Percentiles rank a stretch among this genome's conserved stretches.
phyloP scores from a whole-genome alignment of 1,140 invertebrate species.

The Saccostrea glomerata region DNA sequence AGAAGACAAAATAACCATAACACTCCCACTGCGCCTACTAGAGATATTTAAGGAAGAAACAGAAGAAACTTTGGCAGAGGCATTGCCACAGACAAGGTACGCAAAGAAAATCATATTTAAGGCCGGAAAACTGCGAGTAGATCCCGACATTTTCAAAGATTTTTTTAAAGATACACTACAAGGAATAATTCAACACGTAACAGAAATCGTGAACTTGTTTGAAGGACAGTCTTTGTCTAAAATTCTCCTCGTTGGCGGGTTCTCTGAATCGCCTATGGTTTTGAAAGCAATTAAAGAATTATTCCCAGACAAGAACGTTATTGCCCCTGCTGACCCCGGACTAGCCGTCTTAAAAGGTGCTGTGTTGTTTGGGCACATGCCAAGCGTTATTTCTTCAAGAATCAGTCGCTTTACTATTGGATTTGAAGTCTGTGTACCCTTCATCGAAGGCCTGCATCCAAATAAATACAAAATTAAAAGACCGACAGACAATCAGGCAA shows the following conservation, averaged over 20 bases:
- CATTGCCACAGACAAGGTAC: slow-evolving; percentile 43
- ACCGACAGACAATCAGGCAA: neutral
- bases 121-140: slow-evolving; percentile 48
- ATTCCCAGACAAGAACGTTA: slow-evolving; percentile 46
- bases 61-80: slow-evolving; percentile 12
- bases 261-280: slow-evolving; percentile 56
- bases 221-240: neutral
- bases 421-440: too few relatives aligned
- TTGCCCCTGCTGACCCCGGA: slow-evolving; percentile 48
- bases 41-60: slow-evolving; percentile 28
- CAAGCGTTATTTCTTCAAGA: neutral
- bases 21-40: slow-evolving; percentile 35
- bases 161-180: slow-evolving; percentile 48
- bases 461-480: too few relatives aligned
- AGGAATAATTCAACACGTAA: slow-evolving; percentile 44
- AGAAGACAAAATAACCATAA: slow-evolving; percentile 35
- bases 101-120: neutral
- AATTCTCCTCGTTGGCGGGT: slow-evolving; percentile 56
- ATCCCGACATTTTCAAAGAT: slow-evolving; percentile 44
- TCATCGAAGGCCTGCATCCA: too few relatives aligned
- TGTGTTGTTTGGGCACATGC: slow-evolving; percentile 50
- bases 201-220: slow-evolving; percentile 35
- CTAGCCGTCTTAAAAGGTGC: slow-evolving; percentile 56
- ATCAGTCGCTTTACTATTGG: too few relatives aligned
- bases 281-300: slow-evolving; percentile 48